Base-by-base conservation (phyloP, 2,888 invertebrate genomes). In the Epistrophe eligans region DNA sequence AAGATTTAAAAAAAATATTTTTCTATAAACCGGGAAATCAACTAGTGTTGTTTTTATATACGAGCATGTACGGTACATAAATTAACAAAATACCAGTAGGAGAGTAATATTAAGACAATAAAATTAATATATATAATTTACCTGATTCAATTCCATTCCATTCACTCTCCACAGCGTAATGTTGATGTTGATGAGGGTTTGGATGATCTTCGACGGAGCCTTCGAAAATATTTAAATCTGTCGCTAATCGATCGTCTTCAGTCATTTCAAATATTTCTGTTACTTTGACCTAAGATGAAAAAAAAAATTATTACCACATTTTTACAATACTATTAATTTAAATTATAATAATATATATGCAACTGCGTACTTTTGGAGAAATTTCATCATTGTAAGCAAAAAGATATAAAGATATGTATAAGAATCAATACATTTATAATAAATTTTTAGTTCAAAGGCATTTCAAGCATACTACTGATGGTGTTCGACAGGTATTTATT, bases 221-320 rank as follows among this genome's bases (percentile, higher is more conserved):
- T 84, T 93, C 92, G 82, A 91, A 92, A n/a, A 91, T 89, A 62
- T 92, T 90, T 60, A 91, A 88, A 81, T 92, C 91, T n/a, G 91
- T 94, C 28, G 94, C 94, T 72, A 95, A 94, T 35, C 95, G 94
- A 89, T 96, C 96, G 70, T 95, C 95, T 89, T 97, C 96, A 0
- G 97, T 96, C 91, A 97, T 96, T 92, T 98, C 97, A 91, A 96
- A 97, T 90, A 98, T 97, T 94, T 98, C 97, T 1, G 97, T 97
- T 90, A 98, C 96, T 93, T 97, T 96, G 90, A 97, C 95, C 95
- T 96, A 8, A 92, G 92, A 82, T 2, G 9, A 17, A 74, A 15
- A 45, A 52, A 79, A 9, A 11, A 19, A 32, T 48, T 28, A 45
- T 13, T 43, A 32, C 52, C 28, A 60, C 1, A 15, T 62, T 24